Base-by-base conservation (phyloP, 2,888 invertebrate species). In the Drosophila rellima region DNA sequence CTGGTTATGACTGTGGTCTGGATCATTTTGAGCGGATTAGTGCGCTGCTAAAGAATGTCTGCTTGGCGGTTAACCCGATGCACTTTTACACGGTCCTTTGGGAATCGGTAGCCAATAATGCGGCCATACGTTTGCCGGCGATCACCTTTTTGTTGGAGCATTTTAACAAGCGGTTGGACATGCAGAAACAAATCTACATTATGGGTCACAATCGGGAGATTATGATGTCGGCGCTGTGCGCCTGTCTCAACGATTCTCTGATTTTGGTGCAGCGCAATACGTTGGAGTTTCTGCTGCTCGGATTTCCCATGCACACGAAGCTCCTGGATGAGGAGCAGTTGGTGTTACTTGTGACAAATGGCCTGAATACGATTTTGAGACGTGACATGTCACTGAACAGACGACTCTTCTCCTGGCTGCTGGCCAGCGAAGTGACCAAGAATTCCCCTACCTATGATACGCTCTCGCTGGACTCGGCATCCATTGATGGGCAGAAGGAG, bases 351-450 rank as follows among this genome's bases (percentile, higher is more conserved):
- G 95, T 96, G 7, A 96, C 95, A 23, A 95, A 96, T 62, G 95
- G 96, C 26, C 93, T 97, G 55, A 94, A 94, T 40, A 95, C 95
- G 6, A 95, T 98, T 72, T 93, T 98, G 51, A 93, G 97, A 44
- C 93, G 98, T 69, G 98, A 98, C 91, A 97, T 97, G 96, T 97
- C 97, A 29, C 93, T 98, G 13, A 98, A 98, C 91, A 94, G 96
- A 76, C 94, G 97, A 33, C 93, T 98, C 31, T 97, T 96, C 92
- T 95, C 96, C 0, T 98, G 97, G 97, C 93, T 98, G 23, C 92
- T 97, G 78, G 96, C 96, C 42, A 94, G 94, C 7, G 96, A 96
- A 90, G 94, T 95, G 31, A 79, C 89, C 35, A 95, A 94, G 78
- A 93, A 94, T 29, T 90, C 91, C 1, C 91, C 91, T 23, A 89